Evolutionary conservation across 2,113 vertebrate species (phyloP), one percentile per base, ranked within the genome.

Genomic region (Merops nubicus): DNA sequence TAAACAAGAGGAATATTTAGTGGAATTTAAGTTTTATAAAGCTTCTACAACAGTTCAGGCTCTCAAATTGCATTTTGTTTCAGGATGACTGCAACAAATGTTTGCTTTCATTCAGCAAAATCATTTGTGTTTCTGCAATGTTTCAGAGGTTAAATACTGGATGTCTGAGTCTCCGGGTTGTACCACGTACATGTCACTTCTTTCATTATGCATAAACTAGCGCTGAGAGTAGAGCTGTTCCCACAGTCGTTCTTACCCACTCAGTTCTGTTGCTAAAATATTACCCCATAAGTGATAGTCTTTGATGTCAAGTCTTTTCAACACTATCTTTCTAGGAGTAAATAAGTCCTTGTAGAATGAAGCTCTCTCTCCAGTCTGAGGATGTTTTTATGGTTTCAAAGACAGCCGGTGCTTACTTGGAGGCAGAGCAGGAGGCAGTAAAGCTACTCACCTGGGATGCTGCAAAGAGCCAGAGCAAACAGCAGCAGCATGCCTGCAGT

Each of bases 191-290:
- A 9, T 97, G 96, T 96, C 96, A 96, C 96, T 96, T 96, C 91
- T 92, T 96, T 96, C 94, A 96, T 97, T 97, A 95, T 97, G 96
- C 96, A 97, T 97, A 97, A 96, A 95, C 96, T 96, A 85, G 68
- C 6, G 2, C 94, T 67, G 77, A 97, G 94, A 92, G 89, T 22
- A 81, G 96, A 95, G 91, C 96, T 96, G 96, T 91, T 97, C 96
- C 95, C 96, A 96, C 96, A 97, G 96, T 97, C 96, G 94, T 48
- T 97, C 95, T 97, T 97, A 97, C 96, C 96, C 96, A 97, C 96
- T 97, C 96, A 97, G 96, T 97, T 97, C 91, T 97, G 96, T 97
- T 97, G 94, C 96, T 97, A 97, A 97, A 97, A 97, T 97, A 97
- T 96, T 97, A 97, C 96, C 96, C 96, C 95, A 93, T 97, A 97